Base-by-base conservation (phyloP, 1,140 invertebrate genomes). In the Anadara kagoshimensis region DNA sequence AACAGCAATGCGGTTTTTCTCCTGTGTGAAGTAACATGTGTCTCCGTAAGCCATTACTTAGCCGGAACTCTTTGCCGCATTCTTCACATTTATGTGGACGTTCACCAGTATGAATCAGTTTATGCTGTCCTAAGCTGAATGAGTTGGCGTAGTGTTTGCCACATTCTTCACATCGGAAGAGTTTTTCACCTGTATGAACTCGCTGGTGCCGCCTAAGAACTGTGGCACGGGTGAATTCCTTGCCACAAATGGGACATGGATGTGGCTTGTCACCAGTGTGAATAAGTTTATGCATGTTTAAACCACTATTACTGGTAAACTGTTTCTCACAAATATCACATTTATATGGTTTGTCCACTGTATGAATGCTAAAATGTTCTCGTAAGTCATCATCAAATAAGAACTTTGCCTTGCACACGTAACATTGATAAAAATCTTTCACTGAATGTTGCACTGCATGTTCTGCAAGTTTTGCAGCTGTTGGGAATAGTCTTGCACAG, bases 21-120 rank as follows among this genome's bases (percentile, higher is more conserved):
- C 91, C 79, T 69, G 93, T 91, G 78, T 94, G 93, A 65, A 92
- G 92, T 44, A 92, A 83, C 87, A 91, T 90, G 83, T 94, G 93
- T 12, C 93, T 89, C 26, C 91, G 91, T 1, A 94, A 85, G n/a
- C 93, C 91, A 81, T 93, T 93, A 87, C 91, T 91, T 47, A 93
- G 90, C 75, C 92, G 92, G 79, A 94, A 94, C 66, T 89, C 86
- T 5, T 90, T 93, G 92, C 93, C 95, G 88, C 95, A 97, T 54
- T 93, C 94, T 91, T 96, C 95, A 86, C 95, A 97, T 43, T 93
- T 93, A 83, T 95, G 96, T 18, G 95, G 95, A 85, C 95, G 94
- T 85, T 96, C 95, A 0, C 95, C 95, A 10, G 94, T 95, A 81
- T 92, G 94, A 80, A 96, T 81, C 3, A 73, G 22, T 20, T 43